These are phyloP conservation scores for Murina feae DNA, from an alignment of 2,113 vertebrate genomes.

Conservation along the genomic window DNA sequence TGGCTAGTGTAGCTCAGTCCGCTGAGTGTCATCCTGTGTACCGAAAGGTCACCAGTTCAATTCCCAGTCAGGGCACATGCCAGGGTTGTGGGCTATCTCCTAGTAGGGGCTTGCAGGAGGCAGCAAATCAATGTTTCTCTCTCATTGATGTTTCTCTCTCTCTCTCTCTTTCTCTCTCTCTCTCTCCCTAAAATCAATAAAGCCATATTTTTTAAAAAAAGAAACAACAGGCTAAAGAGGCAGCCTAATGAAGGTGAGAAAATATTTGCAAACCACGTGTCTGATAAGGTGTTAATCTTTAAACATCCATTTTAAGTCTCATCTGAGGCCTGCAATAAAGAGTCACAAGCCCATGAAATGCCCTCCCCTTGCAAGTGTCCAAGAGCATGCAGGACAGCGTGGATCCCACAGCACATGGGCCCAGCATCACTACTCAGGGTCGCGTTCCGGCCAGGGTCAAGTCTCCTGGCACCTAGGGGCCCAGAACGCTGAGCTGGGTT, in stretches of 20 bases:
- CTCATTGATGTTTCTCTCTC: no score
- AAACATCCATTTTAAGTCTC: not conserved
- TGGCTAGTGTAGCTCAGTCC: no score
- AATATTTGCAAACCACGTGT: not conserved
- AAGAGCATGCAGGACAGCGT: not conserved
- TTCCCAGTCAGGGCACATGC: no score
- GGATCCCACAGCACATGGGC: not conserved
- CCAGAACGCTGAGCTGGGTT: not conserved
- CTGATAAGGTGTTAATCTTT: not conserved
- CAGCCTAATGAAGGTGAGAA: not conserved
- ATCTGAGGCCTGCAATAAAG: not conserved
- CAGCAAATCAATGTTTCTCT: no score
- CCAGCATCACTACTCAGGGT: not conserved
- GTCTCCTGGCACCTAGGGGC: not conserved
- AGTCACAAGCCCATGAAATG: not conserved
- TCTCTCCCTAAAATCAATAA: no score
- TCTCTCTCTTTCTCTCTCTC: no score
- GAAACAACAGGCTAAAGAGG: not conserved
- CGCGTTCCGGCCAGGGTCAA: not conserved
- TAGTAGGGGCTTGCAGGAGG: no score
- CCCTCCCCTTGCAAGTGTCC: not conserved
- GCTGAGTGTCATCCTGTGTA: no score
- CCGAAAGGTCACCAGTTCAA: no score
- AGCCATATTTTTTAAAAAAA: not conserved
- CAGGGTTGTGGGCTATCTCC: no score